Evolutionary conservation across 2,888 invertebrate species (phyloP), one percentile per base, ranked within the genome.

Genomic region (Pseudococcus jackbeardsleyi): DNA sequence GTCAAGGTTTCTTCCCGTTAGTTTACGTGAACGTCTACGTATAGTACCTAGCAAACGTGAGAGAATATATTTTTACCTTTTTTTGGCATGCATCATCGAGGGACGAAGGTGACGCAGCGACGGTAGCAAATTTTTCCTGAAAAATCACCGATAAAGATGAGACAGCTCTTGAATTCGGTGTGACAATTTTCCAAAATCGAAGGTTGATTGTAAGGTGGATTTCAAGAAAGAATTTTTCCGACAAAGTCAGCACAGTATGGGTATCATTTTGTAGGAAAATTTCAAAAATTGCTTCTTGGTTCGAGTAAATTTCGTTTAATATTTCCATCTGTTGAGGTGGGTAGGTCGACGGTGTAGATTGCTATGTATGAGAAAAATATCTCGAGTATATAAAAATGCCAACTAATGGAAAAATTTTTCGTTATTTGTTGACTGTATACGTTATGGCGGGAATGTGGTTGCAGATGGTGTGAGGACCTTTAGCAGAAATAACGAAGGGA

Each of bases 351-450:
- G 26, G 26, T 3, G 3, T 1, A 33, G 1, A 33, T 33, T 33
- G 26, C 26, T 33, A 33, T 3, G 26, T 33, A 33, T 33, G 26
- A 33, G 26, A 33, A 33, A 33, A 33, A 33, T 33, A 33, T 1
- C 26, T 33, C 26, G 26, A 33, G 26, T 33, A 3, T 33, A 33
- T 33, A 33, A 33, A 17, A 50, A 50, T 17, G 50, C 17, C 15
- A 22, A 12, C 9, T 77, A 77, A 77, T 77, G 77, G 77, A 33
- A 77, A 77, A 77, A 77, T 39, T 77, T 77, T 33, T 33, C 77
- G 39, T 77, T 17, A 77, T 77, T 72, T 7, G 33, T 7, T 15
- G 17, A 26, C 33, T 15, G 33, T 39, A 39, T n/a, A 33, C 26
- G 26, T 33, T 33, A 33, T 3, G 26, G 26, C 1, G 26, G 26